Base-by-base conservation (phyloP, 2,113 vertebrate genomes). In the Saccopteryx leptura region DNA sequence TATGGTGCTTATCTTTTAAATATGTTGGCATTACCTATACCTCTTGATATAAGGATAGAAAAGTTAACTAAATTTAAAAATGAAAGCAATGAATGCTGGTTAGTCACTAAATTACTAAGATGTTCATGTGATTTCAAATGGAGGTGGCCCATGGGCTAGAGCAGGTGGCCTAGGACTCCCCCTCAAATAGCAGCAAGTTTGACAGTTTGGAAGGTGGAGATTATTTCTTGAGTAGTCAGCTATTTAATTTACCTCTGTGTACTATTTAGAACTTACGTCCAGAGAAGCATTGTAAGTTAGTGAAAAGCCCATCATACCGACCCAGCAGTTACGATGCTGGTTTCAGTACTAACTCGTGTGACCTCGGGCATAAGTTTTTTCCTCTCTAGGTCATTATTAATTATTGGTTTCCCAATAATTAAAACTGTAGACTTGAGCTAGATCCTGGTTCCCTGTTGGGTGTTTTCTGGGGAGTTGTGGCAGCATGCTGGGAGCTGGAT, bases 1-100 rank as follows among this genome's bases (percentile, higher is more conserved):
- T 90, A 39, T 71, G 28, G 19, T 83, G 23, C 26, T 93, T 81
- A 66, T 75, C 8, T 80, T 83, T 88, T 76, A 24, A 95, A 61
- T 58, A 81, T 60, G 87, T 90, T 75, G 88, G 12, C 66, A 5
- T 21, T 88, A 65, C 21, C 17, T 23, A 56, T 54, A 46, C 4
- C 68, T 96, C 69, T 63, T 90, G 12, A 2, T 21, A 26, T 71
- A 58, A 82, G 68, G 17, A 81, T 65, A 56, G 31, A 83, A 90
- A 87, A 85, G 39, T 74, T 4, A 15, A 56, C 33, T 88, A 52
- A 58, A 72, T 26, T 87, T 18, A 79, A 52, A 93, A 88, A 56
- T 83, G 33, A 90, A 75, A 75, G 17, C 19, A 23, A 31, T 76
- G 58, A 91, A 71, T 83, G 17, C 4, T 60, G 24, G 78, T 17